Percentiles rank a stretch among this genome's conserved stretches.
Evolutionary conservation across 1,140 invertebrate species (phyloP).

Genomic region (Hyles euphorbiae): DNA sequence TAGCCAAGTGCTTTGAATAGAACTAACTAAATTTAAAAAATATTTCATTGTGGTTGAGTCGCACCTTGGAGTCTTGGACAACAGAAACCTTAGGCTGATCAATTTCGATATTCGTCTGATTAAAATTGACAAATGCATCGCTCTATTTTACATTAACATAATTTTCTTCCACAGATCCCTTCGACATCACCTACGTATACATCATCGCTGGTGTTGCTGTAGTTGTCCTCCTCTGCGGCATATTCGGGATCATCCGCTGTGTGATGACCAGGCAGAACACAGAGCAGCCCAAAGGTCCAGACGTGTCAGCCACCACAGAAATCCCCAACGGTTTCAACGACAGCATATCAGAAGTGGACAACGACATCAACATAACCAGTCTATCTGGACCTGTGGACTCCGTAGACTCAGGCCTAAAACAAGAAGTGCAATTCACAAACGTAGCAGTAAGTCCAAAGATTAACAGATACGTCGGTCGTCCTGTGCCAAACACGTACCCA

Average conservation of each 20-base stretch:
- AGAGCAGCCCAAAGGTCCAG: conserved; percentile 67
- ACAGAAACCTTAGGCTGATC: too few relatives aligned
- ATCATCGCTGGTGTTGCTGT: conserved; percentile 55
- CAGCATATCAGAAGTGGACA: conserved; percentile 74
- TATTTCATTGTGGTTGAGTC: too few relatives aligned
- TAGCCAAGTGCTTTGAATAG: too few relatives aligned
- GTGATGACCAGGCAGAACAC: conserved; percentile 44
- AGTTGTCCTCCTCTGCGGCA: conserved; percentile 44
- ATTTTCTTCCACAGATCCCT: conserved; percentile 49
- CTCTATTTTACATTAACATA: neutral
- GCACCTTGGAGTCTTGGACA: too few relatives aligned
- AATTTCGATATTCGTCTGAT: too few relatives aligned
- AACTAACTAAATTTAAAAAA: too few relatives aligned
- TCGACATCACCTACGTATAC: conserved; percentile 66
- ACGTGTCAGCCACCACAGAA: conserved; percentile 72
- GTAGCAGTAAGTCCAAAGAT: conserved; percentile 68
- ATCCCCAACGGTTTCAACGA: conserved; percentile 73
- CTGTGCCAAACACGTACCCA: conserved; percentile 67
- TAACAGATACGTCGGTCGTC: conserved; percentile 65
- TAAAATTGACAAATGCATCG: too few relatives aligned
- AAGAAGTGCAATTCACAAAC: conserved; percentile 66
- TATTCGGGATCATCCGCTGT: conserved; percentile 52
- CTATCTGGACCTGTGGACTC: conserved; percentile 64
- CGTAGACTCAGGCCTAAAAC: conserved; percentile 60
- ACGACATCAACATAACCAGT: conserved; percentile 72